Evolutionary conservation across 2,888 invertebrate species (phyloP).

Genomic region (Eilema depressum): DNA sequence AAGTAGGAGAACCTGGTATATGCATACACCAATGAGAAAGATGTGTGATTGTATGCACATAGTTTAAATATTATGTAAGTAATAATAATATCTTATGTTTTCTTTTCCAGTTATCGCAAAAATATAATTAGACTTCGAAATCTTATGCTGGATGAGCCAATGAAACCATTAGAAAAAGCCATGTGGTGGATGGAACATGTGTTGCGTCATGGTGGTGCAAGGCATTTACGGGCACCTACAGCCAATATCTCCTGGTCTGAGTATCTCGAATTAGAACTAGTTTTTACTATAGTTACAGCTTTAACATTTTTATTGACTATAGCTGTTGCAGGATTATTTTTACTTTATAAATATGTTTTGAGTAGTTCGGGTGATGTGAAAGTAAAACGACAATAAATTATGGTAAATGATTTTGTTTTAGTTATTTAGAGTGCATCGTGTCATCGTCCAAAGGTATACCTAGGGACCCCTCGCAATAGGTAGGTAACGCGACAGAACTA

Average conservation of each 20-base stretch:
- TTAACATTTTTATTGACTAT: conserved; percentile 4
- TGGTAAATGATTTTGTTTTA: background rate
- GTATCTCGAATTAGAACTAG: conserved; percentile 57
- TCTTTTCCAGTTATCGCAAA: conserved; percentile 32
- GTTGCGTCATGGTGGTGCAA: conserved; percentile 70
- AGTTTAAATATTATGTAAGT: background rate
- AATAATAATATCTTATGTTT: background rate
- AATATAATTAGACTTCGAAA: conserved; percentile 39
- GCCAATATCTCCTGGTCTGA: conserved; percentile 58
- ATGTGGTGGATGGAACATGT: conserved; percentile 84
- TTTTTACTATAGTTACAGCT: conserved; percentile 21
- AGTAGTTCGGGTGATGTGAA: background rate
- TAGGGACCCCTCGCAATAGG: too few species aligned
- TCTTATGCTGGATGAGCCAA: conserved; percentile 43
- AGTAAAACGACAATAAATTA: background rate
- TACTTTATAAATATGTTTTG: conserved; percentile 27
- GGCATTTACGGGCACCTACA: conserved; percentile 69
- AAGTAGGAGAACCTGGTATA: too few species aligned
- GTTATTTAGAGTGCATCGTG: too few species aligned
- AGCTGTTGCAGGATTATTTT: conserved; percentile 2
- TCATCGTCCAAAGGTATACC: too few species aligned
- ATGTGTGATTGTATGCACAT: too few species aligned
- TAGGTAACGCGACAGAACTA: too few species aligned
- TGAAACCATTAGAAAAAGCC: conserved; percentile 62
- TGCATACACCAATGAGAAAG: too few species aligned